Evolutionary conservation across 2,797 vertebrate species (phyloP).

Genomic region (Coendou prehensilis): DNA sequence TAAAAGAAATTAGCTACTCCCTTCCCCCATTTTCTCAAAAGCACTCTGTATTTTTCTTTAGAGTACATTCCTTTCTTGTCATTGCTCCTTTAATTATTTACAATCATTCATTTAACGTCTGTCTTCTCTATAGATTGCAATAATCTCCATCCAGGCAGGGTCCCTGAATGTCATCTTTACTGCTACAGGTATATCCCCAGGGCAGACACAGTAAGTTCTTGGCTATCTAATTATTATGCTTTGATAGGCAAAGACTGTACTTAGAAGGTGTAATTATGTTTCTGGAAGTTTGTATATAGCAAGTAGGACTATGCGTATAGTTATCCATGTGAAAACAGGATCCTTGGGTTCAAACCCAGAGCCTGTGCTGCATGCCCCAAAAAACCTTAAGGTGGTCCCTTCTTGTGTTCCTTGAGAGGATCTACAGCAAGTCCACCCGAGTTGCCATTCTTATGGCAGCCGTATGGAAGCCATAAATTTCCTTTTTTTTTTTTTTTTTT

Average conservation of each 20-base stretch:
- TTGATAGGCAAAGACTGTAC: slow-evolving; percentile 50
- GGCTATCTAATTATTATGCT: slow-evolving; percentile 2
- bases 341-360: slow-evolving; percentile 4
- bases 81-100: slow-evolving; percentile 56
- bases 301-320: slow-evolving; percentile 26
- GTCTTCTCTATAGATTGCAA: slow-evolving; percentile 33
- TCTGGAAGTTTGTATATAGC: slow-evolving; percentile 45
- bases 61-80: slow-evolving; percentile 49
- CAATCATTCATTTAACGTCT: neutral
- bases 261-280: slow-evolving; percentile 34
- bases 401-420: slow-evolving; percentile 28
- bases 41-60: slow-evolving; percentile 47
- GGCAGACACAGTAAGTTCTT: neutral
- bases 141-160: slow-evolving; percentile 33
- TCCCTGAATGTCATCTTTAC: neutral
- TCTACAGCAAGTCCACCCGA: neutral
- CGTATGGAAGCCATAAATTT: neutral
- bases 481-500: too few relatives aligned
- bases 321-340: neutral
- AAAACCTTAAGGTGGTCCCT: neutral
- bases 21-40: slow-evolving; percentile 61
- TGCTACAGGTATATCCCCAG: neutral
- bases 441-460: neutral
- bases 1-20: slow-evolving; percentile 74
- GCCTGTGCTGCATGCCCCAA: neutral